Conservation (phyloP, 1,140 invertebrate genomes). For the Onthophagus taurus region DNA sequence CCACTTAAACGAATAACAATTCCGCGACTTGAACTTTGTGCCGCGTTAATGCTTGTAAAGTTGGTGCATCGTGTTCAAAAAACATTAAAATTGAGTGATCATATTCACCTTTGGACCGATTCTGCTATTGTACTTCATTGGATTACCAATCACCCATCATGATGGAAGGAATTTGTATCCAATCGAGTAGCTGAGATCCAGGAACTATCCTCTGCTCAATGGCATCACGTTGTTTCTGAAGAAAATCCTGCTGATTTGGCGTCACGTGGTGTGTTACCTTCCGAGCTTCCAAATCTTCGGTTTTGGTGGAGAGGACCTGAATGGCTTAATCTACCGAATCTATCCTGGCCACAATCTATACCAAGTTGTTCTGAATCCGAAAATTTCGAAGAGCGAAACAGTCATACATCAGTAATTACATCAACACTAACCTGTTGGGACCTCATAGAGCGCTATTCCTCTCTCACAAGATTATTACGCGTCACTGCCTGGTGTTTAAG, state of each 20-base stretch:
- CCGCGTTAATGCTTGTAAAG: slow-evolving; percentile 25
- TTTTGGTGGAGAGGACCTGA: slow-evolving; percentile 4
- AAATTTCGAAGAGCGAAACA: background rate
- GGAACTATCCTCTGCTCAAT: slow-evolving; percentile 11
- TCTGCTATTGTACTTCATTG: slow-evolving; percentile 24
- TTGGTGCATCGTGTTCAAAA: slow-evolving; percentile 18
- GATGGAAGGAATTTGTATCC: slow-evolving; percentile 36
- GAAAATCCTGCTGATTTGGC: slow-evolving; percentile 8
- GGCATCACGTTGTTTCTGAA: slow-evolving; percentile 22
- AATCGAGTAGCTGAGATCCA: slow-evolving; percentile 34
- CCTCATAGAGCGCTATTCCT: background rate
- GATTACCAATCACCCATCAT: slow-evolving; percentile 24
- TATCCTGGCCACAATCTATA: background rate
- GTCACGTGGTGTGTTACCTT: slow-evolving; percentile 4
- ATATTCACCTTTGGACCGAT: slow-evolving; percentile 19
- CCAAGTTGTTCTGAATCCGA: background rate
- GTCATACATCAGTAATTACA: background rate
- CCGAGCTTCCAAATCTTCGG: background rate
- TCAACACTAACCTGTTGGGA: background rate
- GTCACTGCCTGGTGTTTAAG: background rate
- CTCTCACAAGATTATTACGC: background rate
- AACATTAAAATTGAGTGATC: slow-evolving; percentile 3
- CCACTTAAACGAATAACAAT: slow-evolving; percentile 27
- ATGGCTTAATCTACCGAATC: background rate
- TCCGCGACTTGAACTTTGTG: slow-evolving; percentile 31